Conservation (phyloP, 2,113 vertebrate species). For the Oryzias melastigma region DNA sequence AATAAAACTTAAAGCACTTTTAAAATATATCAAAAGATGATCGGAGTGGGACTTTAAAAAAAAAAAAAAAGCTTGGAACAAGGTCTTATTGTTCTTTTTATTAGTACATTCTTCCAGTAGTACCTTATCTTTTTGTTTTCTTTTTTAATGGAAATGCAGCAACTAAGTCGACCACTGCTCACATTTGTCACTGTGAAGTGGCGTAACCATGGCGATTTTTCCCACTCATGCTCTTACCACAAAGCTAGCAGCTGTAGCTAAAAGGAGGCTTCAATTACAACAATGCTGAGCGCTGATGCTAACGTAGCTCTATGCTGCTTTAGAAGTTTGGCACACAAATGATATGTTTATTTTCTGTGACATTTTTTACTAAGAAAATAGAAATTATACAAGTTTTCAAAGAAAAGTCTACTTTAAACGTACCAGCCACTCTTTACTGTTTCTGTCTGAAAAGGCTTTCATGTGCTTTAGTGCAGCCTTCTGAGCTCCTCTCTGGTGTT, state of each 20-base stretch:
- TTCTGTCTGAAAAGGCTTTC: constrained; percentile 8
- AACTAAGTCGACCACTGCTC: not conserved
- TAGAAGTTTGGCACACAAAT: constrained; percentile 61
- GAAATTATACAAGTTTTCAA: constrained; percentile 36
- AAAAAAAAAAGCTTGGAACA: too few species aligned
- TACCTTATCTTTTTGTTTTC: not conserved
- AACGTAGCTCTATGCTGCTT: constrained; percentile 4
- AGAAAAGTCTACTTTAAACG: constrained; percentile 19
- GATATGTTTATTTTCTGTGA: constrained; percentile 36
- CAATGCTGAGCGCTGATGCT: constrained; percentile 11
- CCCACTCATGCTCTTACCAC: not conserved
- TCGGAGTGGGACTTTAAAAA: too few species aligned
- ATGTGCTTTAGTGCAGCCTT: constrained; percentile 29
- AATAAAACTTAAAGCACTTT: too few species aligned
- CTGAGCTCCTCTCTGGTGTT: constrained; percentile 16
- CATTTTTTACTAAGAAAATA: constrained; percentile 57
- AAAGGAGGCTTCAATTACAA: not conserved
- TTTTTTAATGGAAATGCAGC: not conserved
- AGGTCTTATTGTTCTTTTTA: too few species aligned
- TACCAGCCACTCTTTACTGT: constrained; percentile 10
- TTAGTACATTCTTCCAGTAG: too few species aligned
- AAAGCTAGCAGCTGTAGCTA: not conserved
- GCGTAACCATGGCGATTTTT: constrained; percentile 1
- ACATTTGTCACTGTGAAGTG: not conserved
- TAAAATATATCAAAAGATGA: too few species aligned